Conservation (phyloP, 1,140 invertebrate species). For the Drosophila sechellia region DNA sequence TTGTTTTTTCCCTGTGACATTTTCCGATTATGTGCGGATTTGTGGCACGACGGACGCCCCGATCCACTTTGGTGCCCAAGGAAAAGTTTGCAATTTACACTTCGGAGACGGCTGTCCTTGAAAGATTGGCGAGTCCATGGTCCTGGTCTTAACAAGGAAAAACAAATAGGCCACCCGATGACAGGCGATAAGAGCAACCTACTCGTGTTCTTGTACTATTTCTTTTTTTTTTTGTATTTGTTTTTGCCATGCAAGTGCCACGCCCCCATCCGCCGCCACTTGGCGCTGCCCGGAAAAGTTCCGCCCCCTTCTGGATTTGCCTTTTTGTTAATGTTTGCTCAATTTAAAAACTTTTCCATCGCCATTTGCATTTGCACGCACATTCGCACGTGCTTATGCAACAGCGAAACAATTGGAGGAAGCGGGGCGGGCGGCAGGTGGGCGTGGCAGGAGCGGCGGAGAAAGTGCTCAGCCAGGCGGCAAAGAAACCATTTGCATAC, state of each 20-base stretch:
- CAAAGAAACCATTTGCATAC: slow-evolving; percentile 76
- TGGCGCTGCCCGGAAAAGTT: slow-evolving; percentile 6
- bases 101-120: slow-evolving; percentile 71
- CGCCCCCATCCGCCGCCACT: not conserved
- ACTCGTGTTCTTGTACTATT: slow-evolving; percentile 19
- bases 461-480: slow-evolving; percentile 59
- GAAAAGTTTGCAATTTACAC: slow-evolving; percentile 74
- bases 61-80: slow-evolving; percentile 1
- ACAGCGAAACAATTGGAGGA: slow-evolving; percentile 37
- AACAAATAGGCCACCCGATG: slow-evolving; percentile 72
- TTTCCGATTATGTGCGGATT: slow-evolving; percentile 81
- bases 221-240: slow-evolving; percentile 7
- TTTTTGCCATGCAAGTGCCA: slow-evolving; percentile 27
- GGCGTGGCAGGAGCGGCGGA: slow-evolving; percentile 7
- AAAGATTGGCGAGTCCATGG: slow-evolving; percentile 59
- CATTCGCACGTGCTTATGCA: slow-evolving; percentile 76
- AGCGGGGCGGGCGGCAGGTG: slow-evolving; percentile 1
- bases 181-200: slow-evolving; percentile 66
- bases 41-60: slow-evolving; percentile 40
- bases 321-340: slow-evolving; percentile 80
- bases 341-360: slow-evolving; percentile 82
- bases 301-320: slow-evolving; percentile 34
- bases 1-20: slow-evolving; percentile 69
- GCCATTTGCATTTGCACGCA: slow-evolving; percentile 80
- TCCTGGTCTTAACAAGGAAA: slow-evolving; percentile 53